These are phyloP conservation scores for Nemurella pictetii DNA, from an alignment of 2,888 invertebrate genomes.

Conservation along the genomic window DNA sequence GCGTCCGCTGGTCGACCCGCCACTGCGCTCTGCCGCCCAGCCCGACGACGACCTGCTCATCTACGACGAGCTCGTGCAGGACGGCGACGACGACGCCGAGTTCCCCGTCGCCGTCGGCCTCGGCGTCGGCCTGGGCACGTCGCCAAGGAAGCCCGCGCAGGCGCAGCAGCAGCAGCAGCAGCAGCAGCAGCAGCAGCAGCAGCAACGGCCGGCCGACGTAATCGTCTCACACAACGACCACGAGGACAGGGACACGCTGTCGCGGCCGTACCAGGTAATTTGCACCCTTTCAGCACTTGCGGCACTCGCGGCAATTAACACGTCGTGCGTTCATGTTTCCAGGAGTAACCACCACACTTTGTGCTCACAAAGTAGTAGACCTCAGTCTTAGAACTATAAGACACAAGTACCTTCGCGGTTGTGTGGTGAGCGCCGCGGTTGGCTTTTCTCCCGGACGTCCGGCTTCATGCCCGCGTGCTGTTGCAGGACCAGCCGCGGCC, in stretches of 20 bases:
- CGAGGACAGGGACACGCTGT: slow-evolving; percentile 34
- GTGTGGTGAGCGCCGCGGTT: too few relatives aligned
- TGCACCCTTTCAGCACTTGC: slow-evolving; percentile 4
- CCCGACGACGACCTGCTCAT: slow-evolving; percentile 50
- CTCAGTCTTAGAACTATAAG: too few relatives aligned
- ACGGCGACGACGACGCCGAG: slow-evolving; percentile 46
- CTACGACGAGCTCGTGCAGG: slow-evolving; percentile 53
- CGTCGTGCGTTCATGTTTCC: too few relatives aligned
- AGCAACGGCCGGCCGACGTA: not conserved
- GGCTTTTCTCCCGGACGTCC: too few relatives aligned
- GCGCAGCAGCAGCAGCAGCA: slow-evolving; percentile 29
- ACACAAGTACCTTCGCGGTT: not conserved
- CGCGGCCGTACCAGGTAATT: slow-evolving; percentile 44
- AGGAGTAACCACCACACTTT: too few relatives aligned
- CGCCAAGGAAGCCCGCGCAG: slow-evolving; percentile 46
- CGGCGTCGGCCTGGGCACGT: slow-evolving; percentile 46
- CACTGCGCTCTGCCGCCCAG: slow-evolving; percentile 44
- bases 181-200: not conserved
- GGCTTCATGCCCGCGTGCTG: too few relatives aligned
- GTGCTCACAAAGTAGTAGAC: too few relatives aligned
- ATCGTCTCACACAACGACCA: slow-evolving; percentile 1
- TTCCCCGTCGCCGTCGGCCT: slow-evolving; percentile 53
- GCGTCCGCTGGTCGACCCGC: slow-evolving; percentile 40
- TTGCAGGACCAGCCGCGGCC: slow-evolving; percentile 54
- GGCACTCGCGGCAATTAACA: slow-evolving; percentile 21